phyloP scores from a whole-genome alignment of 2,888 invertebrate genomes.

The Erpobdella octoculata region DNA sequence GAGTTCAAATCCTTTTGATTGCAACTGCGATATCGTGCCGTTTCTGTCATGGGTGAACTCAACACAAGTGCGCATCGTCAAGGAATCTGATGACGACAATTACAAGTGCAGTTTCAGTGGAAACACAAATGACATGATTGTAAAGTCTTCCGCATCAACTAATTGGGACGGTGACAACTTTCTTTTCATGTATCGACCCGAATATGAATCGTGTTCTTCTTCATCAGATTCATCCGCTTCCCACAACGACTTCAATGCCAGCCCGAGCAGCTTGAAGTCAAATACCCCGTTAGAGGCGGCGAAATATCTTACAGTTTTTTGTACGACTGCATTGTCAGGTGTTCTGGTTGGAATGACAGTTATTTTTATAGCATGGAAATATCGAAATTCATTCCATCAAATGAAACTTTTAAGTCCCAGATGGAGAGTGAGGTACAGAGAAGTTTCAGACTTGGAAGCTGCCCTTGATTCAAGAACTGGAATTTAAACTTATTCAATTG shows the following conservation, averaged over 20 bases:
- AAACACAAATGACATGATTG: no score
- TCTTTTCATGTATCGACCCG: constrained; percentile 30
- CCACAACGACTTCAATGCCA: not conserved
- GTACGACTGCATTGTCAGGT: constrained; percentile 21
- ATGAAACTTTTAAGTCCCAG: constrained; percentile 36
- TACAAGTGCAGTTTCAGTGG: constrained; percentile 21
- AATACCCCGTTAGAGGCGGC: not conserved
- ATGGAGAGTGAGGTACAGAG: constrained; percentile 39
- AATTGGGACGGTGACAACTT: constrained; percentile 27
- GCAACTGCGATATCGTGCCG: constrained; percentile 33
- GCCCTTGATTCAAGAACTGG: constrained; percentile 28
- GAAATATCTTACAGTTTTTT: constrained; percentile 15
- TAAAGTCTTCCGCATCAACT: not conserved
- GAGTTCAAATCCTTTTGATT: constrained; percentile 36
- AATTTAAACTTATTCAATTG: no score
- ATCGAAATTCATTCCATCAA: constrained; percentile 33
- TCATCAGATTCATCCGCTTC: not conserved
- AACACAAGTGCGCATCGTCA: constrained; percentile 32
- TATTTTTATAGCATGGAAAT: constrained; percentile 29
- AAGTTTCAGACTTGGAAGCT: constrained; percentile 37
- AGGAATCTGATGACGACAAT: constrained; percentile 25
- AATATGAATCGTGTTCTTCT: constrained; percentile 19
- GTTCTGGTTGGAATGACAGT: constrained; percentile 23
- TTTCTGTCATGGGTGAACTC: constrained; percentile 38
- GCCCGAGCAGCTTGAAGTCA: not conserved